Conservation (phyloP, 2,888 invertebrate species). For the Doris montereyensis region DNA sequence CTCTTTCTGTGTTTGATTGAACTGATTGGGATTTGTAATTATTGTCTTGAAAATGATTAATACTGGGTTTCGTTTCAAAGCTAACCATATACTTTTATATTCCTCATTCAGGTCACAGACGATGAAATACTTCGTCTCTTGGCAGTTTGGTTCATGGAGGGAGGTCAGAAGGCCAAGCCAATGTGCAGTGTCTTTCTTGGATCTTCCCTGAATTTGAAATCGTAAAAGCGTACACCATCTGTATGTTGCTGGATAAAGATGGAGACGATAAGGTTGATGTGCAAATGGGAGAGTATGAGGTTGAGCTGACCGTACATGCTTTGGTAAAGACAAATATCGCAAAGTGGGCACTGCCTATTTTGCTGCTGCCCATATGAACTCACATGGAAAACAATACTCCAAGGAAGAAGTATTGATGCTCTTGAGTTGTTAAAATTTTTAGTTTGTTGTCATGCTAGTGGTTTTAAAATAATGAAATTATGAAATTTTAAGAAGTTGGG, state of each 20-base stretch:
- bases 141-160: slow-evolving; percentile 71
- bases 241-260: slow-evolving; percentile 56
- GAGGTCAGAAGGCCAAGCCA: slow-evolving; percentile 64
- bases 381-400: slow-evolving; percentile 5
- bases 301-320: slow-evolving; percentile 62
- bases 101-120: background rate
- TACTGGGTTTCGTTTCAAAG: no score
- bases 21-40: no score
- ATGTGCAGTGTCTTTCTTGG: slow-evolving; percentile 70
- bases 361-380: slow-evolving; percentile 56
- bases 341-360: slow-evolving; percentile 66
- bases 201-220: slow-evolving; percentile 73
- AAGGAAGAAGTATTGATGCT: no score
- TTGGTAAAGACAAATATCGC: slow-evolving; percentile 54
- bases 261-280: slow-evolving; percentile 55
- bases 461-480: no score
- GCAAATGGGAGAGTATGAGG: slow-evolving; percentile 68
- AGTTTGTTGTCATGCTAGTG: no score
- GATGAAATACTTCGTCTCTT: slow-evolving; percentile 38
- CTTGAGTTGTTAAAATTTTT: no score
- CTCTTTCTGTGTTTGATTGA: no score
- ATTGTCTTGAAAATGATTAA: no score
- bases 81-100: no score
- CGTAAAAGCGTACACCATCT: slow-evolving; percentile 68
- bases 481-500: no score